Base-by-base conservation (phyloP, 2,797 vertebrate species). In the Holocentrus rufus region DNA sequence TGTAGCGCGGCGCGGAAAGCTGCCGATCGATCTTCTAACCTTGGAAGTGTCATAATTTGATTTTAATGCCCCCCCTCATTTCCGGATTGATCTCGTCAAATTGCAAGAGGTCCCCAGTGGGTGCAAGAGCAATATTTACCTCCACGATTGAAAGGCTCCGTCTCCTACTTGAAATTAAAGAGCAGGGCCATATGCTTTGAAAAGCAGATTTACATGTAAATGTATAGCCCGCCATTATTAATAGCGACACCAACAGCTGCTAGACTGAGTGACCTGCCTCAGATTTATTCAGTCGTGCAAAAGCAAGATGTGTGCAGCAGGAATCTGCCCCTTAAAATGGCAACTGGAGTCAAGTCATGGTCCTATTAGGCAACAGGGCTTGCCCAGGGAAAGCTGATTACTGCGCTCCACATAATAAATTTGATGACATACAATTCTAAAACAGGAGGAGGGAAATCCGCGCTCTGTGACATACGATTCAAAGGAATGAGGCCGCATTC, bases 31-130 rank as follows among this genome's bases (percentile, higher is more conserved):
- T 87, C 58, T 39, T 67, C 42, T 70, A 83, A 90, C 85, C 86
- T 89, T 85, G 77, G 71, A 84, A 65, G 74, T 82, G 72, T 59
- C 81, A 56, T 84, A 79, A 87, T 89, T 88, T 75, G 69, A 86
- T 86, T 90, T 87, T 76, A 89, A 90, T 86, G 73, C 61, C 64
- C 2, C n/a, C 62, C 63, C 64, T 82, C 70, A 62, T 86, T 83
- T 77, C 58, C 58, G 72, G 81, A 85, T 60, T 82, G 69, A 77
- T 84, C 74, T 82, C 74, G 82, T 87, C 65, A 79, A 80, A 77
- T 54, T 64, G 52, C 60, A 66, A 22, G 55, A 72, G n/a, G 59
- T 66, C 67, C 72, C 52, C 25, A 67, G 25, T n/a, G 42, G 30
- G 44, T n/a, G 50, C 31, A 54, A 30, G 64, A 73, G 64, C 69